phyloP scores from a whole-genome alignment of 1,140 invertebrate species.

The Philotrypesis tridentata region DNA sequence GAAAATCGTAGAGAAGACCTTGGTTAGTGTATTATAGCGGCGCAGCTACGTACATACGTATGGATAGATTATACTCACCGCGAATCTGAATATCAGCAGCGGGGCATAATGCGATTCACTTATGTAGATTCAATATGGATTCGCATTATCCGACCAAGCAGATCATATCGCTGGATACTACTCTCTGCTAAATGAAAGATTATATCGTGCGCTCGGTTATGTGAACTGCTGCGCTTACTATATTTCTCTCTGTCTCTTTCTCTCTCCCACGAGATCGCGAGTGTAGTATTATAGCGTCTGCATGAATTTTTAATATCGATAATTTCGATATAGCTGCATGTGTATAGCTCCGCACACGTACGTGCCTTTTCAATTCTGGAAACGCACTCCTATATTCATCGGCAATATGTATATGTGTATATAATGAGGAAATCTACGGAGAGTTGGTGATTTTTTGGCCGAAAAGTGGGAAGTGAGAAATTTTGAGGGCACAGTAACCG shows the following conservation, averaged over 20 bases:
- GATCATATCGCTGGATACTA: constrained; percentile 8
- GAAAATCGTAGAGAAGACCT: background rate
- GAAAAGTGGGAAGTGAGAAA: no score
- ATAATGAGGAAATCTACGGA: no score
- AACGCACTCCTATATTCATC: background rate
- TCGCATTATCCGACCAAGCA: background rate
- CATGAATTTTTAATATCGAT: background rate
- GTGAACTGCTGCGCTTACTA: background rate
- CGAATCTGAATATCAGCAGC: constrained; percentile 22
- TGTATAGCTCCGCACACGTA: no score
- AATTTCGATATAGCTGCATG: background rate
- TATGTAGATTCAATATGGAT: constrained; percentile 14
- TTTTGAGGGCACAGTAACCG: no score
- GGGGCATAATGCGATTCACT: constrained; percentile 1
- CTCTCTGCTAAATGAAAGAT: constrained; percentile 9
- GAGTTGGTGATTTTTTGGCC: no score
- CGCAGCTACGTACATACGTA: background rate
- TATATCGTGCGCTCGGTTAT: background rate
- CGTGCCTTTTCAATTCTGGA: background rate
- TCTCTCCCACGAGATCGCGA: no score
- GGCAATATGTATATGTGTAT: no score
- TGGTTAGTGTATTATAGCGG: no score
- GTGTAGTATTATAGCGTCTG: background rate
- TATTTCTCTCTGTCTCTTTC: background rate
- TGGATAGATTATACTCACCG: background rate